These are phyloP conservation scores for Physella acuta DNA, from an alignment of 1,140 invertebrate species.

Conservation along the genomic window DNA sequence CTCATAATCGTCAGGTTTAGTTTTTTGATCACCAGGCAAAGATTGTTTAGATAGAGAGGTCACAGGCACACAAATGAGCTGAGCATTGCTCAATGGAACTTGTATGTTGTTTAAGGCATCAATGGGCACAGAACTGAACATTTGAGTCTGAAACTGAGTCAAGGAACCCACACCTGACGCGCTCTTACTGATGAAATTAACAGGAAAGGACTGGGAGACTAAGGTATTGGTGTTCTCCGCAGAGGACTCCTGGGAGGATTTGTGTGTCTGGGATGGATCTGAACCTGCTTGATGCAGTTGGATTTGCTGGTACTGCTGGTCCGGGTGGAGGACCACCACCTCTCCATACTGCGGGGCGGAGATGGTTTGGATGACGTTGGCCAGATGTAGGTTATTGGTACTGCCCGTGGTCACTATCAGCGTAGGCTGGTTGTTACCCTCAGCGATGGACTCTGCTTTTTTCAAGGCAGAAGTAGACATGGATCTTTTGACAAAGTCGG, in stretches of 20 bases:
- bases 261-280: no score
- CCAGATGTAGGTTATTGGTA: not conserved
- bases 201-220: no score
- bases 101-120: constrained; percentile 4
- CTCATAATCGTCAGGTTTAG: no score
- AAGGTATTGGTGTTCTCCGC: no score
- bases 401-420: constrained; percentile 8
- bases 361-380: not conserved
- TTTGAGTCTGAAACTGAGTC: no score
- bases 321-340: no score
- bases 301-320: not conserved
- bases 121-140: no score
- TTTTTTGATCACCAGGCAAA: not conserved
- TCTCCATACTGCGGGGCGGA: not conserved
- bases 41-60: constrained; percentile 1
- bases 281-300: no score
- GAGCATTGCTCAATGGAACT: not conserved
- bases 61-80: constrained; percentile 9
- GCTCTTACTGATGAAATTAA: no score
- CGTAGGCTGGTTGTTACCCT: not conserved
- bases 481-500: constrained; percentile 18
- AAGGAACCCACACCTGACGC: no score
- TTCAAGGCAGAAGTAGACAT: constrained; percentile 22
- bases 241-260: no score
- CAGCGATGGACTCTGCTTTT: not conserved